Evolutionary conservation across 2,113 vertebrate species (phyloP), one percentile per base, ranked within the genome.

Genomic region (Caranx melampygus): DNA sequence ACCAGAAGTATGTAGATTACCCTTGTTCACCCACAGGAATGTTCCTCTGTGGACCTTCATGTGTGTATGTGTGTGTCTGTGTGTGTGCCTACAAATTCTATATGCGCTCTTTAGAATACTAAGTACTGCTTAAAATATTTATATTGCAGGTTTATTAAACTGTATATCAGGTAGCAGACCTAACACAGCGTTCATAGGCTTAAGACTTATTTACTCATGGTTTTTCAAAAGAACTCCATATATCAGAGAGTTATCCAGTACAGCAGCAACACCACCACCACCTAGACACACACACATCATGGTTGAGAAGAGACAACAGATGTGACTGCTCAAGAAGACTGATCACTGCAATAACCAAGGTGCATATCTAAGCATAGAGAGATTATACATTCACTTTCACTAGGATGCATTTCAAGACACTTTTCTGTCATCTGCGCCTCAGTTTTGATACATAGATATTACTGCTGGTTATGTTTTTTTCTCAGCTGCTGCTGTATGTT

Each of bases 61-160:
- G 42, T 59, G 45, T 47, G 45, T 47, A 15, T 47, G 45, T 47
- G 44, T 20, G 72, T 13, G 9, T 35, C 13, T 45, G 26, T 57
- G 15, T 54, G 58, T 33, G 7, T 52, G 45, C 40, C 20, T 55
- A 44, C 57, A 66, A 72, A 75, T 76, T 33, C 15, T 8, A 47
- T 8, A 47, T 26, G 5, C 6, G 13, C 34, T 63, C 47, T 62
- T 81, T 78, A 64, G 57, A 88, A 79, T 77, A 79, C 67, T 84
- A 73, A 79, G 67, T 64, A 75, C 62, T 63, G 63, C 21, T 51
- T 89, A 35, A 90, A 87, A 87, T 89, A 84, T 89, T 87, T 40
- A 87, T 86, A 69, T 66, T 63, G 13, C 33, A 6, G 3, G 2
- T 15, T 86, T 91, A 89, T 89, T 89, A 87, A 89, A 89, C 83